Conservation (phyloP, 1,140 invertebrate species). For the Trichoplusia ni region DNA sequence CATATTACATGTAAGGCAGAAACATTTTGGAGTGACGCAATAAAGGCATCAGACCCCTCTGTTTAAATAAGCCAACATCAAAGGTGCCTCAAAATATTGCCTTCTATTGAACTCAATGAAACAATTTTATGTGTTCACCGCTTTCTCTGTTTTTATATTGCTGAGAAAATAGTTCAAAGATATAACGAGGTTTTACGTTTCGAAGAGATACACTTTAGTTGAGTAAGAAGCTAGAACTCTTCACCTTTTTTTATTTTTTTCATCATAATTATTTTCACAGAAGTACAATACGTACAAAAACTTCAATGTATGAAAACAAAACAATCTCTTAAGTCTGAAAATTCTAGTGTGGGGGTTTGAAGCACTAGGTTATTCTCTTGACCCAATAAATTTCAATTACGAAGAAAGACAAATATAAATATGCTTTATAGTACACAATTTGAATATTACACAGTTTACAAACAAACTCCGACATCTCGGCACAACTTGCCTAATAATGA, state of each 20-base stretch:
- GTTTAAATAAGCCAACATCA: slow-evolving; percentile 53
- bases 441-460: no score
- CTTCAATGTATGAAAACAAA: no score
- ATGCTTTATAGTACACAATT: no score
- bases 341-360: background rate
- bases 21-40: slow-evolving; percentile 39
- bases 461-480: slow-evolving; percentile 2
- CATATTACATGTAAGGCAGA: slow-evolving; percentile 16
- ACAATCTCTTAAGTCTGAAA: no score
- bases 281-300: no score
- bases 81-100: slow-evolving; percentile 40
- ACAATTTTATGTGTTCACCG: slow-evolving; percentile 33
- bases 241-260: no score
- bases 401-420: no score
- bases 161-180: background rate
- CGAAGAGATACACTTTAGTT: no score
- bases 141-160: slow-evolving; percentile 17
- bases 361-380: slow-evolving; percentile 4
- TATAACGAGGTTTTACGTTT: no score
- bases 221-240: no score
- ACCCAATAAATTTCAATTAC: slow-evolving; percentile 29
- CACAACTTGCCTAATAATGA: slow-evolving; percentile 28
- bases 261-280: no score
- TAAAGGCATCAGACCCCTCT: slow-evolving; percentile 40
- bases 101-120: slow-evolving; percentile 34